phyloP scores from a whole-genome alignment of 1,140 invertebrate species.

The Harpegnathos saltator region DNA sequence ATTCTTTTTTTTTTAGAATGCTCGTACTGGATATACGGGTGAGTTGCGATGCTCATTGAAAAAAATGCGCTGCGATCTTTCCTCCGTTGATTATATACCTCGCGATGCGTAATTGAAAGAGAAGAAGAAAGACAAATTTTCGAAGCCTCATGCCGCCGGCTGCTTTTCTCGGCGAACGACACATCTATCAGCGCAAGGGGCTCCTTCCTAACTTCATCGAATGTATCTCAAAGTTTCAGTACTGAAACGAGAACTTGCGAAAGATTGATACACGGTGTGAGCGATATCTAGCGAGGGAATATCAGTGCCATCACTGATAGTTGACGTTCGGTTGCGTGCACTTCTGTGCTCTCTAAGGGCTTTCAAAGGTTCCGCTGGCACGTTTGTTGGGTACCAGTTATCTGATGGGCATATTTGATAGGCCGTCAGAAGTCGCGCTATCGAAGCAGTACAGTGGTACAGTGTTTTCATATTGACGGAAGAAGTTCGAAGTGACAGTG shows the following conservation, averaged over 20 bases:
- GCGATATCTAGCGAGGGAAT: conserved; percentile 30
- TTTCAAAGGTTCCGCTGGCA: conserved; percentile 23
- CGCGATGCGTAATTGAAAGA: no score
- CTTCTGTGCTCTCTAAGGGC: neutral
- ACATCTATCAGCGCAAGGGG: neutral
- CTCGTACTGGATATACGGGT: no score
- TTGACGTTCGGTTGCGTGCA: conserved; percentile 37
- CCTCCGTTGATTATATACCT: no score
- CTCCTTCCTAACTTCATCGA: neutral
- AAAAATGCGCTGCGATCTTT: no score
- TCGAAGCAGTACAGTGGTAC: neutral
- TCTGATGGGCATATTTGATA: conserved; percentile 51
- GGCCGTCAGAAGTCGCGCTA: neutral
- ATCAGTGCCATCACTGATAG: conserved; percentile 3
- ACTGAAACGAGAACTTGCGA: conserved; percentile 7
- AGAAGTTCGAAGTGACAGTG: conserved; percentile 19
- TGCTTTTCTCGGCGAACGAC: no score
- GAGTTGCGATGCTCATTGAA: no score
- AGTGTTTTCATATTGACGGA: conserved; percentile 21
- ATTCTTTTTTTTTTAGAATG: no score
- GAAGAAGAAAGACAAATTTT: no score
- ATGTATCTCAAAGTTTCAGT: neutral
- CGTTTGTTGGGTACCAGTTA: conserved; percentile 13
- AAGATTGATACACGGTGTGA: conserved; percentile 35
- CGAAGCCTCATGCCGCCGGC: no score